Base-by-base conservation (phyloP, 53 echinoderm and acorn worm species). In the Holothuria scabra region DNA sequence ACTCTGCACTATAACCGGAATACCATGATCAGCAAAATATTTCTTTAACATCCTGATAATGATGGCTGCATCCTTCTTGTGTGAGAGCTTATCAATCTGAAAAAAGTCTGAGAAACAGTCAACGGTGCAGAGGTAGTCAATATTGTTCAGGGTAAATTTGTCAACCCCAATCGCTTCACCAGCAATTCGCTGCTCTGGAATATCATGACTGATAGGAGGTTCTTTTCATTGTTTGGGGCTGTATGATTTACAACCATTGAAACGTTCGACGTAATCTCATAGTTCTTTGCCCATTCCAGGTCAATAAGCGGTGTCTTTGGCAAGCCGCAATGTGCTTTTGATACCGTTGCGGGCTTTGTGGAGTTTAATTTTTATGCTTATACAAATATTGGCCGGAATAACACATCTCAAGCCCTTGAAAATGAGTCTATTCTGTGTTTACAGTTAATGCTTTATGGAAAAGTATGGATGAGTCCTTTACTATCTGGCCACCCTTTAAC, bases 31-130 rank as follows among this genome's bases (percentile, higher is more conserved):
- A 5, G 88, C 35, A 61, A 92, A 84, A 33, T 89, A 66, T 32
- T 28, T 76, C 83, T 89, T 58, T 11, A 92, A 65, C 24, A 60
- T 24, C 38, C 31, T 89, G 78, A 89, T 69, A 75, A 92, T 66
- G 68, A 83, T 49, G 5, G 83, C 37, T 64, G 89, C 80, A 46
- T 89, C 87, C 30, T 92, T 92, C 67, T 74, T 92, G 65, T 67
- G 67, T 28, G 67, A 52, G 20, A 91, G 82, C 22, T 79, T 60
- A 23, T 85, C 83, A 65, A 92, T 83, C 61, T 92, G 86, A 25
- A 92, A 89, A 20, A 82, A 88, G 61, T 92, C 92, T 20, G 92
- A 89, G 79, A 66, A 86, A 59, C 86, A 92, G 30, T 92, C 90
- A 4, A 88, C 81, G 16, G 84, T 88, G 60, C 91, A 87, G 20